Percentiles rank a stretch among this genome's conserved stretches.
These are phyloP conservation scores for Tillus elongatus DNA, from an alignment of 2,888 invertebrate species.

Conservation along the genomic window DNA sequence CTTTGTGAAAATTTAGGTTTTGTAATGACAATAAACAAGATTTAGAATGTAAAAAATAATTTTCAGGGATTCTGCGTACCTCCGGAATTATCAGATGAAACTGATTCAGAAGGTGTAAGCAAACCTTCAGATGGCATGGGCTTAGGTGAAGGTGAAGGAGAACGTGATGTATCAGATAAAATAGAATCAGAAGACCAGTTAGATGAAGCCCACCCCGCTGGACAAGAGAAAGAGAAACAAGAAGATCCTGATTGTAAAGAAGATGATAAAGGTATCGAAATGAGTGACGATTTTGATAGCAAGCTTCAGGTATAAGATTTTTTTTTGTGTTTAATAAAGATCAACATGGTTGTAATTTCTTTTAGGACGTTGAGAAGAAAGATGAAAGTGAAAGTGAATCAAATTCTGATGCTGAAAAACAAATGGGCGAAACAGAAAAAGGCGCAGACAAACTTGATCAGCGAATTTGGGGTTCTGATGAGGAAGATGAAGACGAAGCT, in stretches of 20 bases:
- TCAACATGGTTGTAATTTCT: too few species aligned
- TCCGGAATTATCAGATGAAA: constrained; percentile 68
- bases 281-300: constrained; percentile 93
- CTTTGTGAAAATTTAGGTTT: too few species aligned
- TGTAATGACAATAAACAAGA: neutral
- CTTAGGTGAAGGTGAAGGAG: constrained; percentile 85
- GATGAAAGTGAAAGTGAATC: constrained; percentile 55
- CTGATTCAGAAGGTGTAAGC: constrained; percentile 47
- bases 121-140: constrained; percentile 67
- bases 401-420: constrained; percentile 80
- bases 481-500: constrained; percentile 59
- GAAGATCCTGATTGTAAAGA: constrained; percentile 70
- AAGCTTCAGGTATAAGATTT: constrained; percentile 58
- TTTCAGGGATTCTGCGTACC: constrained; percentile 84
- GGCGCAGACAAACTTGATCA: constrained; percentile 74
- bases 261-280: constrained; percentile 87
- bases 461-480: constrained; percentile 78
- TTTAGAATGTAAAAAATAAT: neutral
- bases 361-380: constrained; percentile 45
- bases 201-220: constrained; percentile 77
- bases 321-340: constrained; percentile 3
- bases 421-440: constrained; percentile 91
- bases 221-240: constrained; percentile 59
- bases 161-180: constrained; percentile 90
- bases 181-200: constrained; percentile 85